Evolutionary conservation across 2,113 vertebrate species (phyloP).

Genomic region (Tylochromis polylepis): DNA sequence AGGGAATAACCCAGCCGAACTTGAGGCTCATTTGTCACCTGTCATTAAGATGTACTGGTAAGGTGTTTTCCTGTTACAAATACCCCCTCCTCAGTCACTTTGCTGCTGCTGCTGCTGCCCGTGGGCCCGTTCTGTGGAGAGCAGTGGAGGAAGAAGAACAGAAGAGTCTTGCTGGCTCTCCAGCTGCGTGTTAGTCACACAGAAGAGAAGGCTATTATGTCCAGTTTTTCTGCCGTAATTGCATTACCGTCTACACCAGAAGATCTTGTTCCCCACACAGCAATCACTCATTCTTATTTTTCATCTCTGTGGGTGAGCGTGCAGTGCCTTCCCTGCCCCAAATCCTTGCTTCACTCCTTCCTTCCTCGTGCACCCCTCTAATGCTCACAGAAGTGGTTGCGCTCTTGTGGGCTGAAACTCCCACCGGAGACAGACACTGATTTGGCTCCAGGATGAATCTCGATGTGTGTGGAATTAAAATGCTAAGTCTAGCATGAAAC

Average conservation of each 20-base stretch:
- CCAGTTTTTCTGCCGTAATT: conserved; percentile 32
- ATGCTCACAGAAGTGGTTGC: conserved; percentile 44
- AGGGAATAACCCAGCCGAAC: conserved; percentile 51
- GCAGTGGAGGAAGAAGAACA: background rate
- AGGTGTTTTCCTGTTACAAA: conserved; percentile 64
- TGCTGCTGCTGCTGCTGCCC: conserved; percentile 14
- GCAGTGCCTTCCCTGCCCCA: background rate
- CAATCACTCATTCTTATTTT: conserved; percentile 52
- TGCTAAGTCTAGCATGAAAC: conserved; percentile 72
- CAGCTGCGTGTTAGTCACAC: conserved; percentile 3
- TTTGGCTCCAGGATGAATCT: conserved; percentile 68
- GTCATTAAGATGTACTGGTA: conserved; percentile 69
- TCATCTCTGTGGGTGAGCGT: conserved; percentile 45
- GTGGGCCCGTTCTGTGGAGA: conserved; percentile 8
- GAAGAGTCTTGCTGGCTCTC: conserved; percentile 8
- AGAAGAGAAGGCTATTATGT: conserved; percentile 11
- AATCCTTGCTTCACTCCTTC: background rate
- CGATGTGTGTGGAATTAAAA: conserved; percentile 66
- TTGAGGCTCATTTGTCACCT: conserved; percentile 68
- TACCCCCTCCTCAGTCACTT: background rate
- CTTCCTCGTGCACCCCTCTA: conserved; percentile 14
- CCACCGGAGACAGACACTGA: conserved; percentile 61
- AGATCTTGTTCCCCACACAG: conserved; percentile 19
- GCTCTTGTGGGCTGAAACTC: conserved; percentile 63
- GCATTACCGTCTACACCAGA: conserved; percentile 16